Evolutionary conservation across 2,797 vertebrate genomes (phyloP), one percentile per base, ranked within the genome.

Genomic region (Lepus townsendii): DNA sequence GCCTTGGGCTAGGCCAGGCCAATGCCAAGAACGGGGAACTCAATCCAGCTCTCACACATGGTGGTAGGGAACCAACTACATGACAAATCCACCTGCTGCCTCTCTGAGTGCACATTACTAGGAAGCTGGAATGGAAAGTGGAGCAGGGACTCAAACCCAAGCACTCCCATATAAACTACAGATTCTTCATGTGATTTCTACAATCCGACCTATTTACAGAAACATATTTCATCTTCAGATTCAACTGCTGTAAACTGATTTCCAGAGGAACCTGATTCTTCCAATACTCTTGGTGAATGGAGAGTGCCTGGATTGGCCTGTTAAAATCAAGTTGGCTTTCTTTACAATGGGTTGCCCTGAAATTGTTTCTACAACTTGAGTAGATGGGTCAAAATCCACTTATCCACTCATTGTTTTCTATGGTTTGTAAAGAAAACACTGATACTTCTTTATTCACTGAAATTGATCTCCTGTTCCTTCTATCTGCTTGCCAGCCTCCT

Each of bases 151-250:
- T 57, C 54, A 57, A 57, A 42, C 42, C 54, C 54, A 57, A 16
- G 54, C 54, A 20, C 54, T 57, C 6, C 54, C 6, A 57, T 57
- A 17, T 57, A 19, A 19, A 16, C 4, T 57, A 57, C 54, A 57
- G 54, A 12, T 57, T 57, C 14, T 57, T 57, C 14, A 57, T 17
- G 26, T 10, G 71, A 62, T 71, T 75, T 86, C 65, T 71, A 47
- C 83, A 90, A 26, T 90, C 27, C 17, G 57, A 71, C 30, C 32
- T 89, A 69, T 63, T 93, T 72, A 86, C 13, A 86, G 54, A 57
- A 57, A 57, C 63, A 73, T 75, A 75, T 57, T 88, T 88, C 69
- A 35, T 35, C 82, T 87, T 79, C 50, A 69, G 50, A 11, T 38
- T 57, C 22, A 83, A 9, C 42, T 52, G 22, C 75, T 80, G 16